phyloP scores from a whole-genome alignment of 2,888 invertebrate genomes.

The Thyatira batis region DNA sequence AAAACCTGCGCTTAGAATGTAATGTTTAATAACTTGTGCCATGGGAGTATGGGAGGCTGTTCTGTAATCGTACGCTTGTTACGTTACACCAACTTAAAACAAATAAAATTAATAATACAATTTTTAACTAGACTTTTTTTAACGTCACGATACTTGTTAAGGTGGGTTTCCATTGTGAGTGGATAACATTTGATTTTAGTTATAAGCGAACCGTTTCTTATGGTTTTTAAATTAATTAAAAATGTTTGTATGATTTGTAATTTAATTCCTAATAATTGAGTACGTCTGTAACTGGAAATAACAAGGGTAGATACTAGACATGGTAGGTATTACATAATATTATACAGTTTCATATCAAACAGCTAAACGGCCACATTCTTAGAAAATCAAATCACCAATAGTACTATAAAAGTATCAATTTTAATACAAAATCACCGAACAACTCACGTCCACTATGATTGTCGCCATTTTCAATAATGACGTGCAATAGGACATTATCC shows the following conservation, averaged over 20 bases:
- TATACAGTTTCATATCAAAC: too few species aligned
- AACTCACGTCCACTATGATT: slow-evolving; percentile 39
- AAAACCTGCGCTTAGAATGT: slow-evolving; percentile 72
- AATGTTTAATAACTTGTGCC: slow-evolving; percentile 75
- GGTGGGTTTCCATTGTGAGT: background rate
- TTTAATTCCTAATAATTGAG: too few species aligned
- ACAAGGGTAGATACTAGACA: too few species aligned
- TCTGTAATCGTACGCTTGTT: slow-evolving; percentile 63
- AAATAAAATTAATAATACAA: slow-evolving; percentile 56
- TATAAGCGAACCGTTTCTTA: too few species aligned
- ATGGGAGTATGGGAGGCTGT: slow-evolving; percentile 69
- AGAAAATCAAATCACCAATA: slow-evolving; percentile 7
- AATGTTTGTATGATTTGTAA: too few species aligned
- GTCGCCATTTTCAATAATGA: slow-evolving; percentile 40
- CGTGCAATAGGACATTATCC: slow-evolving; percentile 25
- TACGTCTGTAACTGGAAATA: too few species aligned
- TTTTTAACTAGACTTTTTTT: slow-evolving; percentile 9
- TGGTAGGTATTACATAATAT: too few species aligned
- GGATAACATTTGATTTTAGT: background rate
- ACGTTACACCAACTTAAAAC: slow-evolving; percentile 55
- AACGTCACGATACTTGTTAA: background rate
- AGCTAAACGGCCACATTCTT: background rate
- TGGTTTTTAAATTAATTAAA: too few species aligned
- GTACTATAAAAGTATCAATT: slow-evolving; percentile 28
- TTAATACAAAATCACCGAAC: slow-evolving; percentile 25